Evolutionary conservation across 1,140 invertebrate species (phyloP), one percentile per base, ranked within the genome.

Genomic region (Eubasilissa regina): DNA sequence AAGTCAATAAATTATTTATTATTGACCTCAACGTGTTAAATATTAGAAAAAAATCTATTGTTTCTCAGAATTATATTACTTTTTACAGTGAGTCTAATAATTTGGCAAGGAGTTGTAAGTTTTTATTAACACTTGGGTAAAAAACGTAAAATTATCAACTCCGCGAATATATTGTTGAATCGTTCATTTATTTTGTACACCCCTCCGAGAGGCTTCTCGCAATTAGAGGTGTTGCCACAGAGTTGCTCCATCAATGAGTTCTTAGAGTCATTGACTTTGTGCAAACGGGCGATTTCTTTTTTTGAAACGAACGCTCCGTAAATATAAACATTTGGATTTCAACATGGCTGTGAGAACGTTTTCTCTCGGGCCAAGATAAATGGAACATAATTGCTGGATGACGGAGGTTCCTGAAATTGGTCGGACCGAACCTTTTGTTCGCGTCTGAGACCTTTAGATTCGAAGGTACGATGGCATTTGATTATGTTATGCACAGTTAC

Each of bases 301-400:
- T 74, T 74, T 74, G 70, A 74, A 74, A 74, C 56, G 43, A 56
- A 55, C 51, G 56, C 70, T 55, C 51, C 51, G 56, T 56, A 74
- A 74, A 73, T 25, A 73, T 73, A 73, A 73, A 74, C 53, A 74
- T 74, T 74, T 74, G 48, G 45, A 74, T 74, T 74, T 74, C 70
- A 25, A 74, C 51, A 74, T 56, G 19, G 70, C 43, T 74, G 70
- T 74, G 53, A 74, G 70, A 74, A 74, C 70, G 51, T 74, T 68
- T 74, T 74, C 70, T 56, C 70, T 70, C 44, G 66, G 25, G 47
- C 17, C 45, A 47, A 70, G 66, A 70, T 70, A 70, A 70, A 70
- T 70, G 47, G 66, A 48, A 47, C 66, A 48, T 70, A 70, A 70
- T 70, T 70, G 17, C 66, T 53, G 66, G 47, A 53, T 70, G 64